Conservation (phyloP, 2,113 vertebrate species). For the human (Homo sapiens) region GRCh38 chr5:136720501-136721000, state of each 20-base stretch:
- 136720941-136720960: neutral
- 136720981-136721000: neutral
- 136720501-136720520: neutral
- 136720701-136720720: neutral
- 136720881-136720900: neutral
- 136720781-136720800: neutral
- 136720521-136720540: neutral
- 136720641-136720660: neutral
- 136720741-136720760: neutral
- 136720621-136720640: neutral
- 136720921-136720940: neutral
- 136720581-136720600: neutral
- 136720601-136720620: neutral
- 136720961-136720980: neutral
- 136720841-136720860: too few relatives aligned
- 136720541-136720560: neutral
- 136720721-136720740: neutral
- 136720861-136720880: neutral
- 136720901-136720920: neutral
- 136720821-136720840: too few relatives aligned
- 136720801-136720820: neutral
- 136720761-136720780: neutral
- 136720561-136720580: neutral
- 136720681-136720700: neutral
- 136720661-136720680: neutral